phyloP scores from a whole-genome alignment of 2,797 vertebrate species.

The Epinephelus awoara region DNA sequence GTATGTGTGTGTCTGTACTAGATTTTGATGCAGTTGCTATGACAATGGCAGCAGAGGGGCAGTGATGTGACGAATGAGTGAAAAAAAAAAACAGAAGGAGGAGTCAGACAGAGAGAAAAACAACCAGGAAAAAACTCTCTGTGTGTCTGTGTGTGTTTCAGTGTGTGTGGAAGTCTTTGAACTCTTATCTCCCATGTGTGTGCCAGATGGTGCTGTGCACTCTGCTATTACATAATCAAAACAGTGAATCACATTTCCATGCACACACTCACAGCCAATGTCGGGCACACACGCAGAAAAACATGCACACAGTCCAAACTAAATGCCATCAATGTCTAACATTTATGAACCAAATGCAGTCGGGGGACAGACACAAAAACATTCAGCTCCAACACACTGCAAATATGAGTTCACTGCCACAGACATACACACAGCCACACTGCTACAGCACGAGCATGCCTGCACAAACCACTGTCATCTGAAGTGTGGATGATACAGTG shows the following conservation, averaged over 20 bases:
- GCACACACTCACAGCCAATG: slow-evolving; percentile 31
- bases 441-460: neutral
- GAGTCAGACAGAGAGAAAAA: slow-evolving; percentile 56
- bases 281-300: neutral
- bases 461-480: slow-evolving; percentile 1
- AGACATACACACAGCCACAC: neutral
- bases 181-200: slow-evolving; percentile 74
- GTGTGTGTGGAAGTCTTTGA: slow-evolving; percentile 64
- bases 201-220: slow-evolving; percentile 82
- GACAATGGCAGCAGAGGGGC: slow-evolving; percentile 42
- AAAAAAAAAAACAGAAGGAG: slow-evolving; percentile 16
- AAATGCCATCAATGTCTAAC: slow-evolving; percentile 44
- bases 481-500: slow-evolving; percentile 7
- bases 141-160: too few relatives aligned
- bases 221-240: slow-evolving; percentile 80
- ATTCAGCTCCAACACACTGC: neutral
- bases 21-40: slow-evolving; percentile 52
- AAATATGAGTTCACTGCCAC: neutral
- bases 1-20: slow-evolving; percentile 1
- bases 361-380: slow-evolving; percentile 10
- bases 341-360: slow-evolving; percentile 15
- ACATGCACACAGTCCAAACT: slow-evolving; percentile 27
- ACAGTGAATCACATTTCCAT: slow-evolving; percentile 67
- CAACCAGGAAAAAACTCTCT: slow-evolving; percentile 34
- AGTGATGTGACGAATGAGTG: slow-evolving; percentile 27